A percentile compares a stretch with the other conserved stretches of the same genome.
These are phyloP conservation scores for Alaudala cheleensis DNA, from an alignment of 2,113 vertebrate species.

Conservation along the genomic window DNA sequence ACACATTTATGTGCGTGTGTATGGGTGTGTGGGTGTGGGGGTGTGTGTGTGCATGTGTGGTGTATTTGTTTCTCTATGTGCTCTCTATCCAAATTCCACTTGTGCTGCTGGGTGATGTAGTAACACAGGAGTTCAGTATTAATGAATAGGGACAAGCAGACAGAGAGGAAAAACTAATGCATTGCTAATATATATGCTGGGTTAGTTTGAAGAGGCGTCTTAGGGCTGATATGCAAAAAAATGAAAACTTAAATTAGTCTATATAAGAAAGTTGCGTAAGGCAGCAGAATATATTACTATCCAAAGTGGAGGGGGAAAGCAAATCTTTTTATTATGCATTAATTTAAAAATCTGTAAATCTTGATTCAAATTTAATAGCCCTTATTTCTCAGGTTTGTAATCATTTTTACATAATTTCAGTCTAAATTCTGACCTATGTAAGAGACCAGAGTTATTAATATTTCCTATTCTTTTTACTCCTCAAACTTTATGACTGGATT, in stretches of 20 bases:
- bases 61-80: not conserved
- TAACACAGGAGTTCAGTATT: not conserved
- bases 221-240: not conserved
- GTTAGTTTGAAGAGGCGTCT: not conserved
- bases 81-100: not conserved
- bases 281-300: not conserved
- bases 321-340: not conserved
- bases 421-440: not conserved
- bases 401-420: not conserved
- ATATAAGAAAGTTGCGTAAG: not conserved
- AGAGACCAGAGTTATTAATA: not conserved
- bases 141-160: not conserved
- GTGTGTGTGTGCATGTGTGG: not conserved
- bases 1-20: no score
- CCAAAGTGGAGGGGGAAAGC: not conserved
- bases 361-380: not conserved
- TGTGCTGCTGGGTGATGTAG: not conserved
- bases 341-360: not conserved
- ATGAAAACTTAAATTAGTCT: not conserved
- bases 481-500: not conserved
- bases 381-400: not conserved
- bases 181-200: not conserved
- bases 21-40: no score
- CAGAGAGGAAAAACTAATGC: not conserved
- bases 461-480: not conserved